Conservation (phyloP, 2,797 vertebrate genomes). For the Eremophila alpestris region DNA sequence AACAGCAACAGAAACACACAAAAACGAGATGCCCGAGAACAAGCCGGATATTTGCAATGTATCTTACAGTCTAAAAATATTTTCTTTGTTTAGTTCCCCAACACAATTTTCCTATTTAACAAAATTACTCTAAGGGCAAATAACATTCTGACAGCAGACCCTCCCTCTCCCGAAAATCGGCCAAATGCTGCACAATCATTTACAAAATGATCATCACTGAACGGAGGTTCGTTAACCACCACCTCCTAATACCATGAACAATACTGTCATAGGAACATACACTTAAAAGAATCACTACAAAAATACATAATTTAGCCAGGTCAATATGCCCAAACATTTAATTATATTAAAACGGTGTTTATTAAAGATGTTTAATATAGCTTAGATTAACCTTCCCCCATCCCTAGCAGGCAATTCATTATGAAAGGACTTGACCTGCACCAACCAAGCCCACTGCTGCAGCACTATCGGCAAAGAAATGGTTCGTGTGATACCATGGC, state of each 20-base stretch:
- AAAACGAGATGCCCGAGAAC: slow-evolving; percentile 42
- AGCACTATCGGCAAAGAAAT: slow-evolving; percentile 12
- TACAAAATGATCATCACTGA: slow-evolving; percentile 41
- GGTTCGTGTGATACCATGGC: slow-evolving; percentile 28
- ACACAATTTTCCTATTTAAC: neutral
- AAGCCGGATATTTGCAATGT: slow-evolving; percentile 29
- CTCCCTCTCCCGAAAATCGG: slow-evolving; percentile 52
- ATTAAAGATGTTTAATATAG: slow-evolving; percentile 34
- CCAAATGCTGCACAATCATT: slow-evolving; percentile 68
- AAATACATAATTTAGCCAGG: neutral
- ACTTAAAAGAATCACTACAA: neutral
- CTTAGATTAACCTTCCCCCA: slow-evolving; percentile 29
- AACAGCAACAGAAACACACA: slow-evolving; percentile 38
- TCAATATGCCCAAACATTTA: neutral
- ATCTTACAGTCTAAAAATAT: slow-evolving; percentile 41
- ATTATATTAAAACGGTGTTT: neutral
- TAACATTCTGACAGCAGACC: slow-evolving; percentile 32
- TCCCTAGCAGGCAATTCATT: slow-evolving; percentile 53
- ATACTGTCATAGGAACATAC: neutral
- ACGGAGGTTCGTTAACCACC: slow-evolving; percentile 10
- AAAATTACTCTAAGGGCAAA: slow-evolving; percentile 24
- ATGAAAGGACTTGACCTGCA: slow-evolving; percentile 64
- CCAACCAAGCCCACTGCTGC: slow-evolving; percentile 66
- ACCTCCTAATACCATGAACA: slow-evolving; percentile 43
- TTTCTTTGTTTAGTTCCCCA: slow-evolving; percentile 63